Base-by-base conservation (phyloP, 2,888 invertebrate genomes). In the Sphinx pinastri region DNA sequence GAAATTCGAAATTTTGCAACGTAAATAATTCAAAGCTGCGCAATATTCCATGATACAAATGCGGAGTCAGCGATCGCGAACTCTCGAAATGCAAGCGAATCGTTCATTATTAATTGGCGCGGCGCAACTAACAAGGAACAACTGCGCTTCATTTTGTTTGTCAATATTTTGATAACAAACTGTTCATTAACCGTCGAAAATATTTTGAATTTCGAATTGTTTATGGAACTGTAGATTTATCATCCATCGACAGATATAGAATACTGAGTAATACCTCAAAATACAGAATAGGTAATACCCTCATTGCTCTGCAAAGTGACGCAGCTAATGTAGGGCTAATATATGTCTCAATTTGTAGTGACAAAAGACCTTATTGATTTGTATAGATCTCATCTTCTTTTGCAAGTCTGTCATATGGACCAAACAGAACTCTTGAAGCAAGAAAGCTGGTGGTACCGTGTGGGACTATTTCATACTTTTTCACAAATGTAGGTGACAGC, bases 1-100 rank as follows among this genome's bases (percentile, higher is more conserved):
- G 19, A 49, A 49, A 13, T 16, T 55, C 47, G 14, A 63, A 49
- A 63, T 63, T 63, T 49, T 49, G 47, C 63, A 63, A 49, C 63
- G 63, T 63, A 49, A 63, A 63, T 19, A 45, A 19, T 5, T 12
- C 8, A 13, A 12, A 12, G 16, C 12, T 55, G 16, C 16, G 16
- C 63, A 16, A 47, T 63, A 47, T 49, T 59, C 45, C 59, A 59
- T 16, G 11, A 5, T 47, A 19, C 11, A 19, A 45, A 49, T 49
- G 49, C 13, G 6, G 63, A 63, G 47, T 49, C 49, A 19, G 63
- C 63, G 63, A 7, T 63, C 49, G 63, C 19, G 7, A 16, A 47
- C 49, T 7, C 47, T 63, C 5, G 47, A 12, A 63, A 16, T 63
- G 63, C 63, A 63, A 63, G 49, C 63, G 47, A 49, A 16, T 47